Evolutionary conservation across 1,140 invertebrate species (phyloP).

Genomic region (Musca domestica): DNA sequence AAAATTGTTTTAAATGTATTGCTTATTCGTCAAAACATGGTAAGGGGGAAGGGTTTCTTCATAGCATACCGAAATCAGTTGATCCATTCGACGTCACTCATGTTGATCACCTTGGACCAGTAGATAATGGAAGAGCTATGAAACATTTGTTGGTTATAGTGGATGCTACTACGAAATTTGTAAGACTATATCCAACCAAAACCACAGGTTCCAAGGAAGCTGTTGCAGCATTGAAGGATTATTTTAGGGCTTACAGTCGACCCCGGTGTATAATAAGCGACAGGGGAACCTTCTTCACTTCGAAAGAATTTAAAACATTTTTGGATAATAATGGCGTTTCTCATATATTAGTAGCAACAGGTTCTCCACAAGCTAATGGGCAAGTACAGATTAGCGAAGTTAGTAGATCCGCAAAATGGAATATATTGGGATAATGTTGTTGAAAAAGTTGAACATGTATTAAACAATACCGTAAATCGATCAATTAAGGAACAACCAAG

Average conservation of each 20-base stretch:
- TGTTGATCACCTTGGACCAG: slow-evolving; percentile 40
- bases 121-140: too few relatives aligned
- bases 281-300: slow-evolving; percentile 18
- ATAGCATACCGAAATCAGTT: slow-evolving; percentile 35
- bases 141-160: too few relatives aligned
- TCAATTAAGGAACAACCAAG: slow-evolving; percentile 17
- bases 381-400: slow-evolving; percentile 12
- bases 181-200: not conserved
- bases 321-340: not conserved
- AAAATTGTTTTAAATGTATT: slow-evolving; percentile 41
- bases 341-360: slow-evolving; percentile 33
- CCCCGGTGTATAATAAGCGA: not conserved
- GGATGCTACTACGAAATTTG: slow-evolving; percentile 37
- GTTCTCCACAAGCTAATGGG: slow-evolving; percentile 38
- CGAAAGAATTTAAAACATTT: slow-evolving; percentile 10
- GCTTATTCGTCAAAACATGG: slow-evolving; percentile 32
- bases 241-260: slow-evolving; percentile 7
- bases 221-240: slow-evolving; percentile 1
- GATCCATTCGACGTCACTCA: slow-evolving; percentile 36
- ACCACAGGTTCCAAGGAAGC: not conserved
- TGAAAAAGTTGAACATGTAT: not conserved
- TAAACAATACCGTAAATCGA: slow-evolving; percentile 19
- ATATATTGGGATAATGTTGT: not conserved
- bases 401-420: not conserved
- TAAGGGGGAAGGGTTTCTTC: slow-evolving; percentile 38